Evolutionary conservation across 2,113 vertebrate species (phyloP), one percentile per base, ranked within the genome.

Genomic region (Chascanopsetta lugubris): DNA sequence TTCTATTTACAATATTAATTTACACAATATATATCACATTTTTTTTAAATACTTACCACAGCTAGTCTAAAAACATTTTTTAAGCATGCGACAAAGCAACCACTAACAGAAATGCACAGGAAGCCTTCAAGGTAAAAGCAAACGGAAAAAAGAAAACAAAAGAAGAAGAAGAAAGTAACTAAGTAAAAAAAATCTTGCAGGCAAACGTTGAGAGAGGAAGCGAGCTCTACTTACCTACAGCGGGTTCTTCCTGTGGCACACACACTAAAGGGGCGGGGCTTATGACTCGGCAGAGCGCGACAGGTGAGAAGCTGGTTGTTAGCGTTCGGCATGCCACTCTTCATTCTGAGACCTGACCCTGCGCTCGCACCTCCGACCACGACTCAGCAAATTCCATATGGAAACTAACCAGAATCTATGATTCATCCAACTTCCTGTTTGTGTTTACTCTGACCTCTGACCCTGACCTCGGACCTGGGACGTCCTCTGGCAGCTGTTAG

Each of bases 251-350:
- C 92, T 60, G 80, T 90, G 92, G 90, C 88, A 91, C 81, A 94
- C 86, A 96, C 82, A 93, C 70, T 94, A 80, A 95, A 7, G 66
- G 93, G 86, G 75, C 84, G 78, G n/a, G n/a, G 70, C 65, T 70
- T 94, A 91, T 88, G 94, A 90, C 90, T 95, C 91, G 94, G 94
- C 93, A 93, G 93, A 91, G 89, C 85, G 94, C 92, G 86, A 92
- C 93, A 97, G 92, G 94, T 97, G 95, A 95, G 95, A 94, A 92
- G 90, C 95, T 93, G 94, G 92, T 75, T 91, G 96, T 97, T 98
- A 99, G 96, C 94, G 72, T 94, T 95, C 93, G 93, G 96, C 97
- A 97, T 98, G 96, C 95, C 87, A 72, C 76, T 82, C 87, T 87
- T 73, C 83, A 75, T 45, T 80, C 81, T 80, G 83, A 84, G 76